These are phyloP conservation scores for Diadema setosum DNA, from an alignment of 35 echinoderm and acorn worm genomes.

Conservation along the genomic window DNA sequence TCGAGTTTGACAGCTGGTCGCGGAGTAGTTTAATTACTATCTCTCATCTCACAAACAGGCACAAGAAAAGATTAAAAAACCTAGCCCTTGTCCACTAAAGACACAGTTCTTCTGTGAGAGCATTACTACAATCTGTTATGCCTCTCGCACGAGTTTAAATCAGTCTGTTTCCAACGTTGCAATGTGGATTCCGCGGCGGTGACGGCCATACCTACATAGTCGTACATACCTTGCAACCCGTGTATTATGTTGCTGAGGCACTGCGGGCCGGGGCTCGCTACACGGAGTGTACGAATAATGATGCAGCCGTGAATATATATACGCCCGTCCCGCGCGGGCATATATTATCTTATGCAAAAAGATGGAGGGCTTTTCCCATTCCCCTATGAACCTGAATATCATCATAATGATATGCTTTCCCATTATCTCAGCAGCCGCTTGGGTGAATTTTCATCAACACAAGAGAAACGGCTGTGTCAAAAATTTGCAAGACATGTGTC, in stretches of 20 bases:
- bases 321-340: neutral
- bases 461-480: too few species aligned
- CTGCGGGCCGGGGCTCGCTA: neutral
- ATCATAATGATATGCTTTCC: constrained; percentile 1
- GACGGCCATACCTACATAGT: neutral
- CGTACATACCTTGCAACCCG: neutral
- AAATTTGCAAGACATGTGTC: too few species aligned
- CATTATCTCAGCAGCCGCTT: neutral
- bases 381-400: neutral
- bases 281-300: neutral
- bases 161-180: neutral
- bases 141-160: neutral
- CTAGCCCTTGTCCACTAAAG: neutral
- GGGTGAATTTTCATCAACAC: too few species aligned
- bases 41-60: neutral
- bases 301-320: neutral
- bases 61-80: constrained; percentile 4
- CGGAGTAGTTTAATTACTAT: neutral
- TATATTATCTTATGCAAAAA: neutral
- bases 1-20: constrained; percentile 20
- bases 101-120: neutral
- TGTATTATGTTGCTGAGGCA: neutral
- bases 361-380: neutral
- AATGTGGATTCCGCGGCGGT: neutral
- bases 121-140: neutral